Evolutionary conservation across 1,140 invertebrate species (phyloP).

Genomic region (Tigriopus japonicus): DNA sequence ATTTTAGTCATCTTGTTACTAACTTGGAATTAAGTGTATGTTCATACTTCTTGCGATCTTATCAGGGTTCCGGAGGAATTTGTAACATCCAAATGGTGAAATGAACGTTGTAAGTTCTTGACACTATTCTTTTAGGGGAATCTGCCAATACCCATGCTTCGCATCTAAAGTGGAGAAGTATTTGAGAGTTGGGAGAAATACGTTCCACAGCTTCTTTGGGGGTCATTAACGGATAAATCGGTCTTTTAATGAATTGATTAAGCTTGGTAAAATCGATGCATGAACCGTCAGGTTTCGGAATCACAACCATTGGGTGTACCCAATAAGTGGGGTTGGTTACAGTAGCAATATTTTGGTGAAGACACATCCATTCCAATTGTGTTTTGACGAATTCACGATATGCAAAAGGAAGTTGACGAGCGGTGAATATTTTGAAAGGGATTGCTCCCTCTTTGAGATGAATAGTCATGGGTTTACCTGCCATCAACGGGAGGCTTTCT

Average conservation of each 20-base stretch:
- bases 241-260: conserved; percentile 21
- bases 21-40: too few relatives aligned
- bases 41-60: too few relatives aligned
- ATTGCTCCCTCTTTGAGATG: background rate
- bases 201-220: conserved; percentile 17
- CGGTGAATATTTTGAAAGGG: background rate
- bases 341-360: background rate
- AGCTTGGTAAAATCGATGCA: conserved; percentile 25
- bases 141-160: conserved; percentile 23
- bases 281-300: conserved; percentile 23
- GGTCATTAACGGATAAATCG: conserved; percentile 20
- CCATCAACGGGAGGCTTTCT: background rate
- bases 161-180: conserved; percentile 21
- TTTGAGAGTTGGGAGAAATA: background rate
- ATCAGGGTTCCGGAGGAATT: too few relatives aligned
- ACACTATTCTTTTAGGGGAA: conserved; percentile 19
- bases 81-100: conserved; percentile 16
- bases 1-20: too few relatives aligned
- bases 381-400: background rate
- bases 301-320: conserved; percentile 4
- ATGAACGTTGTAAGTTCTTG: conserved; percentile 21
- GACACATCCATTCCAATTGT: background rate
- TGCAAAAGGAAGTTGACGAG: background rate
- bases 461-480: background rate
- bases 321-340: background rate